These are phyloP conservation scores for Cremastinae sp. DNA, from an alignment of 2,888 invertebrate species.

Conservation along the genomic window DNA sequence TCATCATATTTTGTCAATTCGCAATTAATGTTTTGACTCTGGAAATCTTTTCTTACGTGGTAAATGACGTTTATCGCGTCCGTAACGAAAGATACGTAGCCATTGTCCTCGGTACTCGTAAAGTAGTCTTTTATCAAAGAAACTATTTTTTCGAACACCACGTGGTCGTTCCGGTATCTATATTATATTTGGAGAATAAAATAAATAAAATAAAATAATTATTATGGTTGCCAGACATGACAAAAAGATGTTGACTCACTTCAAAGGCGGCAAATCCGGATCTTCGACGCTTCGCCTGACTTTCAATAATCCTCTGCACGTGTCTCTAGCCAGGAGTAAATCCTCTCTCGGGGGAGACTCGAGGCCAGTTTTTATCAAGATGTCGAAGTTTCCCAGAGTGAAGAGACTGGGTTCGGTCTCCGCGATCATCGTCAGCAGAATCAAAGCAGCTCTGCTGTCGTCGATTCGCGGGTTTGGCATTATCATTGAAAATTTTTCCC, in stretches of 20 bases:
- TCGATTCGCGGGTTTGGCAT: slow-evolving; percentile 86
- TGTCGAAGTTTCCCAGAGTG: slow-evolving; percentile 85
- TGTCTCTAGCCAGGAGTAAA: slow-evolving; percentile 83
- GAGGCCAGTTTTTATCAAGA: slow-evolving; percentile 88
- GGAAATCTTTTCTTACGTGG: slow-evolving; percentile 77
- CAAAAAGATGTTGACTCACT: slow-evolving; percentile 66
- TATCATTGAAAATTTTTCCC: slow-evolving; percentile 91
- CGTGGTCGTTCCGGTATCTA: slow-evolving; percentile 81
- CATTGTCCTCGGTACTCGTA: slow-evolving; percentile 77
- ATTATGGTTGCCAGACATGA: too few relatives aligned
- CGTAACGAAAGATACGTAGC: slow-evolving; percentile 83
- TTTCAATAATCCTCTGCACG: slow-evolving; percentile 83
- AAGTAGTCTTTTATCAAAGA: slow-evolving; percentile 82
- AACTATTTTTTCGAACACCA: slow-evolving; percentile 82
- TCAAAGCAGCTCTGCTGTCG: slow-evolving; percentile 88
- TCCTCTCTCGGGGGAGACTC: slow-evolving; percentile 82
- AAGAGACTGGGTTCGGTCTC: slow-evolving; percentile 84
- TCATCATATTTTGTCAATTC: slow-evolving; percentile 1
- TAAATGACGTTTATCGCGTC: slow-evolving; percentile 84
- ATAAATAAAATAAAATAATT: too few relatives aligned
- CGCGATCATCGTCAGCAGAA: slow-evolving; percentile 90
- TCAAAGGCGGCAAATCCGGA: slow-evolving; percentile 76
- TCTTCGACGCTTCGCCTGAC: slow-evolving; percentile 78
- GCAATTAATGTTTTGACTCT: slow-evolving; percentile 4
- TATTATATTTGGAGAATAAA: too few relatives aligned